phyloP scores from a whole-genome alignment of 2,888 invertebrate species.

The Prosapia bicincta region DNA sequence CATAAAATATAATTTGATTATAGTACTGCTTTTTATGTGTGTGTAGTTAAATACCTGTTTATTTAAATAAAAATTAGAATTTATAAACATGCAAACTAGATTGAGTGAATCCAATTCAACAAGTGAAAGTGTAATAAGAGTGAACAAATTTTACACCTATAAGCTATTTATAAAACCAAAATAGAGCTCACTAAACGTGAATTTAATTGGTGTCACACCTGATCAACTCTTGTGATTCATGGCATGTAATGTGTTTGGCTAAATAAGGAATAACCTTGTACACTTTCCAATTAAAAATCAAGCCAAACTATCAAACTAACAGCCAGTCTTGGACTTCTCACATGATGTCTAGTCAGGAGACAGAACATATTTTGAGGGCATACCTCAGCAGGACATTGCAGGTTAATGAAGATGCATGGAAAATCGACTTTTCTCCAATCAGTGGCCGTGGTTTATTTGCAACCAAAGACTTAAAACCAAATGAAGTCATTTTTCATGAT shows the following conservation, averaged over 20 bases:
- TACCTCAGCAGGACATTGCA: conserved; percentile 9
- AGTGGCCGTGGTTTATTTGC: conserved; percentile 73
- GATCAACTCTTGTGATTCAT: background rate
- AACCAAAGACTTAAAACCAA: conserved; percentile 58
- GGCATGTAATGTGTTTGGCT: background rate
- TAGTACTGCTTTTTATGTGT: too few species aligned
- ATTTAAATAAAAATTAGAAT: too few species aligned
- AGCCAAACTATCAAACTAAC: background rate
- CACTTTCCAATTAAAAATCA: background rate
- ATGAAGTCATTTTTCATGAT: conserved; percentile 69
- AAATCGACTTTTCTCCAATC: conserved; percentile 55
- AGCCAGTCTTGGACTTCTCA: background rate
- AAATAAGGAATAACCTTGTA: background rate
- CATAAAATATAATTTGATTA: too few species aligned
- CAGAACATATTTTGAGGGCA: conserved; percentile 5
- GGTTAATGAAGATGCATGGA: conserved; percentile 49
- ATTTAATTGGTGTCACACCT: background rate
- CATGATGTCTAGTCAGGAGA: background rate
- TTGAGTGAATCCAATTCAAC: too few species aligned
- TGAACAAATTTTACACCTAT: too few species aligned
- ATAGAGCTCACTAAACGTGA: too few species aligned
- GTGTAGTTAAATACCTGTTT: too few species aligned
- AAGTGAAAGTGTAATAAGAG: too few species aligned
- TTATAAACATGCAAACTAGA: too few species aligned
- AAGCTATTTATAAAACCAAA: too few species aligned